Evolutionary conservation across 2,888 invertebrate species (phyloP).

Genomic region (Octonoba sinensis): DNA sequence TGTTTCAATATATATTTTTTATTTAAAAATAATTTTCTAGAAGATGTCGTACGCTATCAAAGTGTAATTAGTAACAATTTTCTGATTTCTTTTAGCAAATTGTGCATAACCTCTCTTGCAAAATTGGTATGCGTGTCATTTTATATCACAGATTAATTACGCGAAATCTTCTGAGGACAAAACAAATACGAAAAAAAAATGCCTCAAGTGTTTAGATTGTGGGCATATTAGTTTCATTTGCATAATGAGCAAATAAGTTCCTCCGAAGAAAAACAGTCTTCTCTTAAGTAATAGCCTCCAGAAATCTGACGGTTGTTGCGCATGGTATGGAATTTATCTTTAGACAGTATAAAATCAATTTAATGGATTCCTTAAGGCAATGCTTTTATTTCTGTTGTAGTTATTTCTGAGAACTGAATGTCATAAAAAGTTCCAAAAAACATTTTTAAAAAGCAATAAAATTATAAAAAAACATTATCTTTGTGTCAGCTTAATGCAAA

Average conservation of each 20-base stretch:
- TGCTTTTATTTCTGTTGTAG: no score
- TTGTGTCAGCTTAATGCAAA: no score
- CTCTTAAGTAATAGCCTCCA: conserved; percentile 30
- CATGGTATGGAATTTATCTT: conserved; percentile 51
- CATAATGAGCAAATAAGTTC: conserved; percentile 40
- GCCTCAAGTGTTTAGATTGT: conserved; percentile 9
- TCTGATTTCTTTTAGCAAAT: conserved; percentile 6
- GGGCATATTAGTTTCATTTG: conserved; percentile 44
- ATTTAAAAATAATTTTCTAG: no score
- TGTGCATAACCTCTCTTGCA: conserved; percentile 5
- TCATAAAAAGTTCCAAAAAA: no score
- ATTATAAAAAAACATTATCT: no score
- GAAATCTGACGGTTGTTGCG: conserved; percentile 28
- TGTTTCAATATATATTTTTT: no score
- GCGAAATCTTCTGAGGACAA: background rate
- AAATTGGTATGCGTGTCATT: background rate
- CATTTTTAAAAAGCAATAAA: no score
- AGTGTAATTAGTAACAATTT: no score
- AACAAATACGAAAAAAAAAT: conserved; percentile 18
- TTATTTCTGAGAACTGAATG: no score
- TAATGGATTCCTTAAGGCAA: no score
- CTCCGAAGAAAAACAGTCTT: conserved; percentile 41
- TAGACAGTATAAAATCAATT: background rate
- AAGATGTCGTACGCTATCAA: no score
- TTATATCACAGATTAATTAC: no score